Evolutionary conservation across 2,797 vertebrate genomes (phyloP).

Genomic region (Sebastes hopkinsi): DNA sequence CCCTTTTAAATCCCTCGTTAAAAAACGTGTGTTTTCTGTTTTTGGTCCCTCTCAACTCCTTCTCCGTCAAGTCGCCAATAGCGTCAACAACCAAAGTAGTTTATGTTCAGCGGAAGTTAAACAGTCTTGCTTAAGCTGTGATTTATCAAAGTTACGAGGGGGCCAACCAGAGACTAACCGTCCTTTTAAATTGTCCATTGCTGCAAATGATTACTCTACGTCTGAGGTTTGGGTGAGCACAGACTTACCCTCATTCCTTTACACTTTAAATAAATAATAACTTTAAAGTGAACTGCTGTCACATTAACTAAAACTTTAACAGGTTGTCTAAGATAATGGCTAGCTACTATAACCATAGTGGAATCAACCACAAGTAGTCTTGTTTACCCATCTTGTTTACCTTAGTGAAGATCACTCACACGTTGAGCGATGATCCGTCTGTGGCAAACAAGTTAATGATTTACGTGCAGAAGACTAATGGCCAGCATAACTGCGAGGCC

Average conservation of each 20-base stretch:
- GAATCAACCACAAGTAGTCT: background rate
- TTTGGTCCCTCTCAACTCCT: background rate
- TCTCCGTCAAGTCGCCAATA: background rate
- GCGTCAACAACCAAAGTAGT: background rate
- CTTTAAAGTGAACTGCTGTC: background rate
- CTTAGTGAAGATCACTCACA: background rate
- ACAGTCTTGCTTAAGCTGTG: background rate
- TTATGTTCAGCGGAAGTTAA: background rate
- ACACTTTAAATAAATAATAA: background rate
- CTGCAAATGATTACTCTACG: background rate
- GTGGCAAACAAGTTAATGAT: constrained; percentile 12
- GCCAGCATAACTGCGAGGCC: constrained; percentile 13
- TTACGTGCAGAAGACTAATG: constrained; percentile 18
- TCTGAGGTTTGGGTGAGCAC: background rate
- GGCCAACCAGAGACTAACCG: background rate
- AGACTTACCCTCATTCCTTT: background rate
- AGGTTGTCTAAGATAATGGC: background rate
- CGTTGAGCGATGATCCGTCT: constrained; percentile 6
- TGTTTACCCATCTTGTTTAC: background rate
- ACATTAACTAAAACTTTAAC: background rate
- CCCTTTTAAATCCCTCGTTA: no score
- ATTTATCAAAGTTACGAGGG: background rate
- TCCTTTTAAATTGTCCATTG: background rate
- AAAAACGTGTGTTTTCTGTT: background rate
- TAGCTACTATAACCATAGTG: background rate